Conservation (phyloP, 2,113 vertebrate species). For the Antennarius striatus region DNA sequence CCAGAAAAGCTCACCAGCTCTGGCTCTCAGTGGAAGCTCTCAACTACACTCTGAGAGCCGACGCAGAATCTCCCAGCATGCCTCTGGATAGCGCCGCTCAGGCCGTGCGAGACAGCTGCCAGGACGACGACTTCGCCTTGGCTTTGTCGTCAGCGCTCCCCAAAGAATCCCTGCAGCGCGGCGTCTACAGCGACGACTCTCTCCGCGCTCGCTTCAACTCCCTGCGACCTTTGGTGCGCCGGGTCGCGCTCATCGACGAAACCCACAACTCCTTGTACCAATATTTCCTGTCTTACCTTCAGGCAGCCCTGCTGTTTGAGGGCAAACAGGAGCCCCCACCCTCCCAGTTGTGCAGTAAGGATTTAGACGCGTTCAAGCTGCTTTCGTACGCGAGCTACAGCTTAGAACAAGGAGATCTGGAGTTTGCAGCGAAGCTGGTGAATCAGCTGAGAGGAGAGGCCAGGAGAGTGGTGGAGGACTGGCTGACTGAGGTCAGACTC, state of each 20-base stretch:
- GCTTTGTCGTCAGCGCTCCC: slow-evolving; percentile 86
- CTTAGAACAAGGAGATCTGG: slow-evolving; percentile 93
- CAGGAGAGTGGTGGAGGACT: slow-evolving; percentile 90
- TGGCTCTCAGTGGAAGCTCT: slow-evolving; percentile 95
- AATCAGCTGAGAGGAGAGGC: slow-evolving; percentile 94
- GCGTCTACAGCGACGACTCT: slow-evolving; percentile 92
- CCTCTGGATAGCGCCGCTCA: slow-evolving; percentile 84
- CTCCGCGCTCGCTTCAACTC: slow-evolving; percentile 87
- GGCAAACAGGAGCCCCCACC: slow-evolving; percentile 85
- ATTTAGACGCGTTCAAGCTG: slow-evolving; percentile 90
- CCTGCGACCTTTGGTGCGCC: slow-evolving; percentile 85
- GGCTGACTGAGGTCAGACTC: slow-evolving; percentile 90
- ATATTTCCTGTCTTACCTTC: slow-evolving; percentile 94
- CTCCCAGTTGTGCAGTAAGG: slow-evolving; percentile 78
- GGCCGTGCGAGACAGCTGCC: slow-evolving; percentile 82
- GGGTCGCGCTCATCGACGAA: slow-evolving; percentile 93
- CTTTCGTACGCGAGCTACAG: slow-evolving; percentile 92
- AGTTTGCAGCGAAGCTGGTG: slow-evolving; percentile 93
- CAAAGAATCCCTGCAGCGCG: slow-evolving; percentile 84
- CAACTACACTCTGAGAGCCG: slow-evolving; percentile 84
- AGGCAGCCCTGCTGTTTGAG: slow-evolving; percentile 89
- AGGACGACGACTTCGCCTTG: slow-evolving; percentile 84
- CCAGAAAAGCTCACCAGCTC: slow-evolving; percentile 91
- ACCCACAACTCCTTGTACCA: slow-evolving; percentile 94
- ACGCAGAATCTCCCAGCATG: slow-evolving; percentile 78